phyloP scores from a whole-genome alignment of 2,888 invertebrate genomes.

The Erynnis tages region DNA sequence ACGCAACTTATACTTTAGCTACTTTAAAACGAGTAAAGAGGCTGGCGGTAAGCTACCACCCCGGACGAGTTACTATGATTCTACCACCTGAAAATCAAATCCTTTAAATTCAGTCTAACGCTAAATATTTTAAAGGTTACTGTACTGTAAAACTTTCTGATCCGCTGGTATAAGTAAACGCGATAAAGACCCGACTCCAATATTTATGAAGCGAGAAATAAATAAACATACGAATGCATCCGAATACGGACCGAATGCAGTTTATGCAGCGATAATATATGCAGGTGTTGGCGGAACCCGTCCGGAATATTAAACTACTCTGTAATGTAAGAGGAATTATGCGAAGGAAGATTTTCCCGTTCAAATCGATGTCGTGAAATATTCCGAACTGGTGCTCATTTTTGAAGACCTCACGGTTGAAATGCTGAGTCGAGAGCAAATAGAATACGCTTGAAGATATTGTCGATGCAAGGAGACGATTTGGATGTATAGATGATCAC shows the following conservation, averaged over 20 bases:
- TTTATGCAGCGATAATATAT: slow-evolving; percentile 23
- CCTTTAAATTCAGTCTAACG: too few species aligned
- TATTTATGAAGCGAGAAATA: slow-evolving; percentile 24
- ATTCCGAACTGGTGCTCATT: slow-evolving; percentile 6
- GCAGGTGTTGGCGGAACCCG: slow-evolving; percentile 22
- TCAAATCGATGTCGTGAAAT: slow-evolving; percentile 4
- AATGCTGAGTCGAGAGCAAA: background rate
- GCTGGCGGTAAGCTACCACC: too few species aligned
- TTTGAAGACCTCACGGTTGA: background rate
- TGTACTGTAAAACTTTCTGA: too few species aligned
- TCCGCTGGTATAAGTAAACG: background rate
- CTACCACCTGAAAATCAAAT: too few species aligned
- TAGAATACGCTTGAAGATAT: too few species aligned
- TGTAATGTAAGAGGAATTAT: slow-evolving; percentile 23
- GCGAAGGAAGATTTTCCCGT: slow-evolving; percentile 11
- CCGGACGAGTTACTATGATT: too few species aligned
- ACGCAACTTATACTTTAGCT: too few species aligned
- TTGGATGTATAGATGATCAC: too few species aligned
- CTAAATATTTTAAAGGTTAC: too few species aligned
- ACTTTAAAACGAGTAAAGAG: too few species aligned
- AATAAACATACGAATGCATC: slow-evolving; percentile 21
- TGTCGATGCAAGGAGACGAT: too few species aligned
- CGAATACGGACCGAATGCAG: slow-evolving; percentile 17
- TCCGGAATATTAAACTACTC: slow-evolving; percentile 23
- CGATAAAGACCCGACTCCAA: slow-evolving; percentile 5